Conservation (phyloP, 2,888 invertebrate genomes). For the Sarcophaga subvicina region DNA sequence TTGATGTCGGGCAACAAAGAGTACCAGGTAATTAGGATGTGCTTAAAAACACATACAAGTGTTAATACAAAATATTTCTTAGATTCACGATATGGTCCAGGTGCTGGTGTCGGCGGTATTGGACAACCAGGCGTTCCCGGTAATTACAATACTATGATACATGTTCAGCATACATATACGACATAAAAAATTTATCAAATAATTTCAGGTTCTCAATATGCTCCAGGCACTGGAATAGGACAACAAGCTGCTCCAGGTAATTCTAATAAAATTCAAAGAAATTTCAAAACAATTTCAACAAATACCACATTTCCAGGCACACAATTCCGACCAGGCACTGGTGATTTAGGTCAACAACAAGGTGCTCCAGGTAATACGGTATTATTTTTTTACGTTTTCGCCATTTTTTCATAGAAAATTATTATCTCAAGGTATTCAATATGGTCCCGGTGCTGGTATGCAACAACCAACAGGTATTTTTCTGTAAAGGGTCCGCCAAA, state of each 20-base stretch:
- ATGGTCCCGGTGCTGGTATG: conserved; percentile 26
- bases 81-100: conserved; percentile 1
- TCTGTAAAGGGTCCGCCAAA: background rate
- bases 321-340: background rate
- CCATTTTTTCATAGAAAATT: background rate
- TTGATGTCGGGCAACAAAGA: background rate
- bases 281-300: background rate
- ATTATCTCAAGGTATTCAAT: background rate
- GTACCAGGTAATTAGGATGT: background rate
- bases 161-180: too few species aligned
- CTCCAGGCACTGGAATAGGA: conserved; percentile 26
- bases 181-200: background rate
- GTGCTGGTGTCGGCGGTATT: background rate
- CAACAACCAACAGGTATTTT: conserved; percentile 18
- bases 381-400: background rate
- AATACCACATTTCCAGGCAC: background rate
- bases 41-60: too few species aligned
- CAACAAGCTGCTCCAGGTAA: conserved; percentile 63
- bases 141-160: background rate
- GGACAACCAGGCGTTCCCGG: conserved; percentile 50
- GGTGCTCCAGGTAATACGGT: background rate
- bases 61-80: background rate
- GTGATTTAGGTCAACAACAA: background rate
- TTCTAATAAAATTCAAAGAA: background rate
- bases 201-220: conserved; percentile 22